Base-by-base conservation (phyloP, 2,113 vertebrate genomes). In the Arenaria interpres region DNA sequence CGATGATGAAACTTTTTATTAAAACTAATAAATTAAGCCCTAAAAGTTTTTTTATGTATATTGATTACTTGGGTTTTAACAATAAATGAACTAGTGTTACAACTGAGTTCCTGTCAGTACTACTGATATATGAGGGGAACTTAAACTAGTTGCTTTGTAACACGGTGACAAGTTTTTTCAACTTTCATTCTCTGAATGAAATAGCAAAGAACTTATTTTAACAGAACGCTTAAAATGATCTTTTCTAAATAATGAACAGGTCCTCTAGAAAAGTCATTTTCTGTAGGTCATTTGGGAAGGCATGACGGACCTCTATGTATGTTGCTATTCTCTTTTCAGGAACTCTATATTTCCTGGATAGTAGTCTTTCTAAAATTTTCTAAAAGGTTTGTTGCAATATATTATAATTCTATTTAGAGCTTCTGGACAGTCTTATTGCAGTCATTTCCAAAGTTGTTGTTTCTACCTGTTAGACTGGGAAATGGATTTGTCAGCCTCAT, bases 221-320 rank as follows among this genome's bases (percentile, higher is more conserved):
- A 62, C 5, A 62, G 41, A 39, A 30, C 25, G 8, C 16, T 57
- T 67, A 25, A 64, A 91, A 23, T 41, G 0, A 16, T 23, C 4
- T 83, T 68, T 60, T 18, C 14, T 27, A 91, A 89, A 22, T 45
- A 79, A 51, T 5, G 5, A 57, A 19, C 17, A 21, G 3, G 6
- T 66, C 45, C n/a, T 79, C 11, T 21, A 43, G 48, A 13, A 51
- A 73, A 64, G 28, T 32, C 1, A 23, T 88, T 90, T 88, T 74
- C 7, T 82, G 12, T 33, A 18, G 56, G 5, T 46, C 60, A 39
- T 43, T 79, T 9, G 14, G 16, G 35, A 86, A 86, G 27, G 14
- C 4, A 6, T 5, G 5, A 14, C 2, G 4, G 12, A n/a, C 41
- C 19, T 74, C 6, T 25, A 12, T 2, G 1, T 64, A 2, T 2